Base-by-base conservation (phyloP, 2,797 vertebrate species). In the Anableps anableps region DNA sequence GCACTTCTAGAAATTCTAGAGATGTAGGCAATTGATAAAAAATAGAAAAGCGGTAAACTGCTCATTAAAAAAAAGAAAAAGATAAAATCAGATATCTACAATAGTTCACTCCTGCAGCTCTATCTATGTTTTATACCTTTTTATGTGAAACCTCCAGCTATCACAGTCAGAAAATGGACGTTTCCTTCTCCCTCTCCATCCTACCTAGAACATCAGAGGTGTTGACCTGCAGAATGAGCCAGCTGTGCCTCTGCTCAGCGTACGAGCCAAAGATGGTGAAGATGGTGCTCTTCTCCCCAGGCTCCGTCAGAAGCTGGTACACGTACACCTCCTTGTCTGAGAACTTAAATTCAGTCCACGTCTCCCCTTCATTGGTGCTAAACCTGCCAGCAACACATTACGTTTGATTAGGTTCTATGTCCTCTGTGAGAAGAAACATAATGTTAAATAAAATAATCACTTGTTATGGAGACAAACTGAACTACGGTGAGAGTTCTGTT, bases 171-270 rank as follows among this genome's bases (percentile, higher is more conserved):
- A 62, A 34, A 62, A 31, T 62, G 14, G 14, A 29, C 1, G n/a
- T 29, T 60, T 29, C 13, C n/a, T 31, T 17, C 29, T 68, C 26
- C 29, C 21, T 26, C 16, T 45, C 34, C 43, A 16, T 77, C 92
- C 94, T 92, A 99, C 99, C 98, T 64, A 99, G 95, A 21, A 97
- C 97, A 0, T 97, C 96, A 0, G 97, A 98, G 90, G 97, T 95
- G 90, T 99, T 99, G 96, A 99, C 96, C 95, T 99, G 99, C 85
- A 99, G 93, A 90, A 99, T 99, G 76, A 99, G 96, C 99, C 99
- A 99, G 94, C 98, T 99, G 95, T 99, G 99, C 2, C 94, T 95
- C 3, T 96, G 97, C 93, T 97, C 97, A 2, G 98, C 97, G 53
- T 98, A 98, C 0, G 99, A 99, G 47, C 99, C 99, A 0, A 99